A percentile compares a stretch with the other conserved stretches of the same genome.
Conservation (phyloP, 2,888 invertebrate species). For the Erebia aethiops region DNA sequence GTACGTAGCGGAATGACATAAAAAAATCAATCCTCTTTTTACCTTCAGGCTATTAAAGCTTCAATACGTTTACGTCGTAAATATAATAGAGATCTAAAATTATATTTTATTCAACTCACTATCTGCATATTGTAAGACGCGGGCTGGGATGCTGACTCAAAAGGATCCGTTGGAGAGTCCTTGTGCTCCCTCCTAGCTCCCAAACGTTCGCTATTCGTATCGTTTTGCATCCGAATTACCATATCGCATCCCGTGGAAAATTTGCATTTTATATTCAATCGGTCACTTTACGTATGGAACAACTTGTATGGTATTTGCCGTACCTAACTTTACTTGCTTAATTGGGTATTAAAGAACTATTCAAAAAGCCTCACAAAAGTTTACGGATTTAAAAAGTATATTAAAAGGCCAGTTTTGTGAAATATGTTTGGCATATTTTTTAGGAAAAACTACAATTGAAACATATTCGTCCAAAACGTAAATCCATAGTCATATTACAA, state of each 20-base stretch:
- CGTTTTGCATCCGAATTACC: conserved; percentile 46
- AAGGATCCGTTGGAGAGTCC: conserved; percentile 15
- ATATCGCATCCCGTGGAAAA: conserved; percentile 44
- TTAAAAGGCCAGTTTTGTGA: too few relatives aligned
- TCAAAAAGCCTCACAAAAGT: too few relatives aligned
- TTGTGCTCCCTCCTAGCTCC: conserved; percentile 35
- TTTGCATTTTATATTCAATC: conserved; percentile 43
- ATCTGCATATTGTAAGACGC: conserved; percentile 21
- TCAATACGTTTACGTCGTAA: too few relatives aligned
- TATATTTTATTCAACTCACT: neutral
- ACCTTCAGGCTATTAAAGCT: too few relatives aligned
- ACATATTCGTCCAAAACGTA: too few relatives aligned
- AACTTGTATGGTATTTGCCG: neutral
- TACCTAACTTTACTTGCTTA: neutral
- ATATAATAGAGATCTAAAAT: conserved; percentile 1
- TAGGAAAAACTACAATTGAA: too few relatives aligned
- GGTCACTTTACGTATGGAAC: neutral
- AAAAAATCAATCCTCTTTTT: too few relatives aligned
- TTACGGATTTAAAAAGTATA: too few relatives aligned
- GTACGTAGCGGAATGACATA: too few relatives aligned
- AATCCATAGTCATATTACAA: too few relatives aligned
- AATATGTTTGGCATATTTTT: too few relatives aligned
- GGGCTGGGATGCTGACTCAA: neutral
- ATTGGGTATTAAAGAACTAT: too few relatives aligned
- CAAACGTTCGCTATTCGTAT: conserved; percentile 47